Percentiles rank a stretch among this genome's conserved stretches.
phyloP scores from a whole-genome alignment of 2,797 vertebrate species.

The Lagocephalus sceleratus region DNA sequence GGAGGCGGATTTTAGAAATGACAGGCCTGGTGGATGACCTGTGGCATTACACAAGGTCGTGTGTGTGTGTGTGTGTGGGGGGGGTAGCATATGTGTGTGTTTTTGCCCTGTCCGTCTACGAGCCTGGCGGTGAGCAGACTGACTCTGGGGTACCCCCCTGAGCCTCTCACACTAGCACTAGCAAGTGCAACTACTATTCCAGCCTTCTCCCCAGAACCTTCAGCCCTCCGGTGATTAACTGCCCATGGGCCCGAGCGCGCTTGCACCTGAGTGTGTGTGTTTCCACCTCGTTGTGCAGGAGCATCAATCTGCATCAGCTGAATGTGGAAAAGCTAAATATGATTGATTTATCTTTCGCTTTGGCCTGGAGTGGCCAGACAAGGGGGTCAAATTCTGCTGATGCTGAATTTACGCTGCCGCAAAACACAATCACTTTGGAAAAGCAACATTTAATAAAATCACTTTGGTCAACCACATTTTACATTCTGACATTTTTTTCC shows the following conservation, averaged over 20 bases:
- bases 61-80: conserved; percentile 15
- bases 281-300: conserved; percentile 25
- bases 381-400: conserved; percentile 44
- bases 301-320: conserved; percentile 62
- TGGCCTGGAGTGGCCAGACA: conserved; percentile 19
- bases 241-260: conserved; percentile 20
- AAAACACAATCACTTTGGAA: conserved; percentile 27
- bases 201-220: conserved; percentile 57
- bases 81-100: background rate
- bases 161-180: conserved; percentile 11
- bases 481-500: background rate
- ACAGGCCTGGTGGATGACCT: conserved; percentile 42
- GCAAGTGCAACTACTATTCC: conserved; percentile 57
- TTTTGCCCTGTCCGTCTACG: background rate
- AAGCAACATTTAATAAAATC: conserved; percentile 24
- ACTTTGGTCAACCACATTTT: conserved; percentile 9
- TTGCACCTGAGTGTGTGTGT: conserved; percentile 15
- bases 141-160: background rate
- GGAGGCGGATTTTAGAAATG: conserved; percentile 44
- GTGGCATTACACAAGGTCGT: conserved; percentile 30
- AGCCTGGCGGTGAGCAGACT: background rate
- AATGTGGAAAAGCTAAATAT: conserved; percentile 50
- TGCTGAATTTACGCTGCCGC: conserved; percentile 15
- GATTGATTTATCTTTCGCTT: conserved; percentile 50
- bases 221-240: conserved; percentile 64